These are phyloP conservation scores for Latrodectus elegans DNA, from an alignment of 2,888 invertebrate species.

Conservation along the genomic window DNA sequence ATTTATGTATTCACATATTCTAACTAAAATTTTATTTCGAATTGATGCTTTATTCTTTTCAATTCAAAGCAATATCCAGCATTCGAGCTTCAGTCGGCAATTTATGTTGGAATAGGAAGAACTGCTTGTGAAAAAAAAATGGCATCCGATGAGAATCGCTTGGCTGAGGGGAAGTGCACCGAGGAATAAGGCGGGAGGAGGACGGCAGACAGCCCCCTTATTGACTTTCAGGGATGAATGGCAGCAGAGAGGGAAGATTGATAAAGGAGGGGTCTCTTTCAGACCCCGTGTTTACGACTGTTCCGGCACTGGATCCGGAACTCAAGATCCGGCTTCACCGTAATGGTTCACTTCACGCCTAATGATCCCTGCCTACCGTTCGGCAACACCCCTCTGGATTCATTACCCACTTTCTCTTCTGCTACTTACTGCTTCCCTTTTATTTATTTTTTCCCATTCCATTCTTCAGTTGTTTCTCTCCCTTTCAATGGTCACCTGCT, in stretches of 20 bases:
- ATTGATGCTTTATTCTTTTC: too few relatives aligned
- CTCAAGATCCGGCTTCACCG: constrained; percentile 62
- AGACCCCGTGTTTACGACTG: constrained; percentile 58
- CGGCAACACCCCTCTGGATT: constrained; percentile 59
- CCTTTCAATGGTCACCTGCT: background rate
- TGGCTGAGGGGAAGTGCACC: too few relatives aligned
- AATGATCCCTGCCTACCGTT: constrained; percentile 64
- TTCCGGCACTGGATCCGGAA: constrained; percentile 58
- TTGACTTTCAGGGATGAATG: constrained; percentile 57
- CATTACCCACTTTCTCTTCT: constrained; percentile 57
- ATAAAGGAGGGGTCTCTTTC: constrained; percentile 34
- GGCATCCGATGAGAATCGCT: too few relatives aligned
- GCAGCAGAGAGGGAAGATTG: constrained; percentile 43
- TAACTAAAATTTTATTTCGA: too few relatives aligned
- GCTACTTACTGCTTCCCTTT: background rate
- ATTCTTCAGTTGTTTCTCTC: background rate
- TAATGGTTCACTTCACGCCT: constrained; percentile 61
- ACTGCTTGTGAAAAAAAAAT: too few relatives aligned
- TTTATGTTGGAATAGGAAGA: too few relatives aligned
- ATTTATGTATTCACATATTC: too few relatives aligned
- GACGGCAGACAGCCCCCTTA: constrained; percentile 3
- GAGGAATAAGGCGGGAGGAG: too few relatives aligned
- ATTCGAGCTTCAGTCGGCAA: too few relatives aligned
- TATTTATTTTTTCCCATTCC: background rate
- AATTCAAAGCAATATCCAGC: too few relatives aligned